Evolutionary conservation across 2,888 invertebrate genomes (phyloP).

Genomic region (Agriotes lineatus): DNA sequence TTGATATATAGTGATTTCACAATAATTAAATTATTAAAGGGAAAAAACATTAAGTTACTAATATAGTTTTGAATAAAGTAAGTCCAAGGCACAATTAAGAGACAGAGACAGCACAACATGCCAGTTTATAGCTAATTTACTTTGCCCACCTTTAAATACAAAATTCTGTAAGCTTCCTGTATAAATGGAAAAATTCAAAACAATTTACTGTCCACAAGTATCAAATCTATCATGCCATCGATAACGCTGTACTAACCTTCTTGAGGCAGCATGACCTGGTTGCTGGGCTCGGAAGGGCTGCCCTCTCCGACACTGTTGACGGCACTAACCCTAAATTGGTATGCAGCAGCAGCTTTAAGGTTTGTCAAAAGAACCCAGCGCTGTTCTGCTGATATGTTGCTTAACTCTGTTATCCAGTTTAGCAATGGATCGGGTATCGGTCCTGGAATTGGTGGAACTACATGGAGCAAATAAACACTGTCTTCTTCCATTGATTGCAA

Average conservation of each 20-base stretch:
- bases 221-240: background rate
- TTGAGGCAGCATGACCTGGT: conserved; percentile 92
- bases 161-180: conserved; percentile 64
- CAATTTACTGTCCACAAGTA: conserved; percentile 56
- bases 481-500: conserved; percentile 17
- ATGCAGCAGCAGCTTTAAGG: conserved; percentile 93
- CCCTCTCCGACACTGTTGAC: conserved; percentile 97
- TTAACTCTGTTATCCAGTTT: conserved; percentile 90
- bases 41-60: background rate
- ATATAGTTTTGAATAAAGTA: background rate
- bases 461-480: conserved; percentile 50
- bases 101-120: conserved; percentile 28
- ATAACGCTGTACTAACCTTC: conserved; percentile 79
- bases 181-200: conserved; percentile 59
- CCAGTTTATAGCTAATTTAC: background rate
- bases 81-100: background rate
- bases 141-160: conserved; percentile 64
- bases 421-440: conserved; percentile 87
- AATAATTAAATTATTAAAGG: background rate
- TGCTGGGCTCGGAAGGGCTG: conserved; percentile 89
- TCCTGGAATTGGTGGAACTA: conserved; percentile 74
- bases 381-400: conserved; percentile 85
- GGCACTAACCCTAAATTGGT: conserved; percentile 97
- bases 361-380: conserved; percentile 86
- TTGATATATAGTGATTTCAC: background rate